Conservation (phyloP, 1,140 invertebrate genomes). For the Caligus rogercresseyi region DNA sequence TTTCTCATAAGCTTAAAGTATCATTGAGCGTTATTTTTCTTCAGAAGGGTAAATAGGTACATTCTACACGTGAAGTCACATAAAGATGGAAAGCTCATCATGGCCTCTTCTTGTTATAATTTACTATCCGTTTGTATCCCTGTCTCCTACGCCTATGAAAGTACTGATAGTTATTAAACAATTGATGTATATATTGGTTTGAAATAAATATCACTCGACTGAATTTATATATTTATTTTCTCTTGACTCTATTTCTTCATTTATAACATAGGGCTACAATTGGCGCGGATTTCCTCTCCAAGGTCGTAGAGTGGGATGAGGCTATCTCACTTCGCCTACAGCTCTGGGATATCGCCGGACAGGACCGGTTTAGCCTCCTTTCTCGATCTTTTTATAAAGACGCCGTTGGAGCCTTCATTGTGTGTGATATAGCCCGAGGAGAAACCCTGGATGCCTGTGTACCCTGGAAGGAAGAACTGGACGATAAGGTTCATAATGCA, state of each 20-base stretch:
- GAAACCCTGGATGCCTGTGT: conserved; percentile 35
- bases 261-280: conserved; percentile 39
- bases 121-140: too few species aligned
- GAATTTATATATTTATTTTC: background rate
- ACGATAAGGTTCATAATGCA: conserved; percentile 35
- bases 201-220: too few species aligned
- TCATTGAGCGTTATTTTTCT: too few species aligned
- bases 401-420: conserved; percentile 35
- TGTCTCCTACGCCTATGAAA: too few species aligned
- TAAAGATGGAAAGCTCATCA: too few species aligned
- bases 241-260: background rate
- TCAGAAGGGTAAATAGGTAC: too few species aligned
- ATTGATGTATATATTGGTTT: too few species aligned
- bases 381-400: conserved; percentile 39
- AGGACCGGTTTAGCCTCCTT: conserved; percentile 39
- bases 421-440: conserved; percentile 32
- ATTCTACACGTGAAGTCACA: too few species aligned
- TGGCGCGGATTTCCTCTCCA: conserved; percentile 38
- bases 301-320: conserved; percentile 35
- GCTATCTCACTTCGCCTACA: conserved; percentile 34
- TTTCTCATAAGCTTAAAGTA: too few species aligned
- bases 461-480: conserved; percentile 39
- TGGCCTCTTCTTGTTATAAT: too few species aligned
- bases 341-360: conserved; percentile 37
- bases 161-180: too few species aligned